Percentiles rank a stretch among this genome's conserved stretches.
Evolutionary conservation across 2,797 vertebrate species (phyloP).

Genomic region (Coilia nasus): DNA sequence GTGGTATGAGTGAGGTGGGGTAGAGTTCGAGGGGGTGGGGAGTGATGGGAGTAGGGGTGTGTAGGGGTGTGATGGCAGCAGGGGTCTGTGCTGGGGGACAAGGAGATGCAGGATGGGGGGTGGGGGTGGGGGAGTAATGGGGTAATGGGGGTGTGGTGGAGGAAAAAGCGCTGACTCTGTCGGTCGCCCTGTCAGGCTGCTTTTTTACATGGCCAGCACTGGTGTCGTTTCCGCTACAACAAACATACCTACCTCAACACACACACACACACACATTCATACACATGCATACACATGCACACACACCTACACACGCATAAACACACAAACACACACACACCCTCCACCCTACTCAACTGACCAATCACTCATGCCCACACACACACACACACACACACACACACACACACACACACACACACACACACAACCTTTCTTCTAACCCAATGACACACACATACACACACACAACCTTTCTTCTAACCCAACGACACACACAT

Average conservation of each 20-base stretch:
- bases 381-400: no score
- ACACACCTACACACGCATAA: no score
- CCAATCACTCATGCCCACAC: background rate
- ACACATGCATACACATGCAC: no score
- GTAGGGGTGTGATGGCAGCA: no score
- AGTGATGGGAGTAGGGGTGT: no score
- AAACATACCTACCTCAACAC: constrained; percentile 52
- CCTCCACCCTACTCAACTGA: background rate
- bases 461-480: no score
- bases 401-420: no score
- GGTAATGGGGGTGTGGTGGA: constrained; percentile 59
- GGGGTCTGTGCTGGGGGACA: background rate
- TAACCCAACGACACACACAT: no score
- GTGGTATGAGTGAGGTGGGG: no score
- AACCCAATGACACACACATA: background rate
- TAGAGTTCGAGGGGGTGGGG: no score
- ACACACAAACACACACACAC: background rate
- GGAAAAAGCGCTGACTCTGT: constrained; percentile 94
- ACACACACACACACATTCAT: no score
- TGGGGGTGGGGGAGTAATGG: constrained; percentile 52
- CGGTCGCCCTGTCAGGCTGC: constrained; percentile 88
- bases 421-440: background rate
- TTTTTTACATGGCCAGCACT: constrained; percentile 92
- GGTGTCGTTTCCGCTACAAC: constrained; percentile 88
- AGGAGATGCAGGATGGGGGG: constrained; percentile 67